Evolutionary conservation across 2,113 vertebrate species (phyloP).

Genomic region (Cyanoramphus novaezelandiae): DNA sequence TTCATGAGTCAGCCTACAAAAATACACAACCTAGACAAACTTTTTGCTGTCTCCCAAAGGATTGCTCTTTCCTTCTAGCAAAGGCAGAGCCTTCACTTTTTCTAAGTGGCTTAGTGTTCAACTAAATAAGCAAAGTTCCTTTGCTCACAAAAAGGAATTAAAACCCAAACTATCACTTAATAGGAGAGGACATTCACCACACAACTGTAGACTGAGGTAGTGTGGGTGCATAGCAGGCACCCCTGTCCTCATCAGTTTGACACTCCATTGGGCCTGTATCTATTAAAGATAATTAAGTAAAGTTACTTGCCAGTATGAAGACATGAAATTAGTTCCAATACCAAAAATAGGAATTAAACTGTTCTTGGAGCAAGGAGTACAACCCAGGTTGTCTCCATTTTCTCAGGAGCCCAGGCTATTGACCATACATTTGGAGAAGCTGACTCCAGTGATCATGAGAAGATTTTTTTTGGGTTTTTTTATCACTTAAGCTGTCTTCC

Average conservation of each 20-base stretch:
- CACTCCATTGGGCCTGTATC: neutral
- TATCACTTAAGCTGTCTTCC: neutral
- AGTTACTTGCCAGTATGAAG: neutral
- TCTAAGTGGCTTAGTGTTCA: neutral
- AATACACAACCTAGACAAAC: neutral
- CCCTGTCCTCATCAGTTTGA: neutral
- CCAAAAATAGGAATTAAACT: neutral
- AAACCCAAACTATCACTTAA: neutral
- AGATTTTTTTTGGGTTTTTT: neutral
- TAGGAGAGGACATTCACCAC: neutral
- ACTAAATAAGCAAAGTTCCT: neutral
- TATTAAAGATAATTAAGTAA: neutral
- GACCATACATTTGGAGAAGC: neutral
- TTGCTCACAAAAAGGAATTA: neutral
- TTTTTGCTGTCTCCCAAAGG: neutral
- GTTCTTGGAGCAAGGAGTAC: neutral
- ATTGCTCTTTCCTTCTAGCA: neutral
- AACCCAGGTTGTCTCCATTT: neutral
- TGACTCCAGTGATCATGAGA: neutral
- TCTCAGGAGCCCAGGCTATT: neutral
- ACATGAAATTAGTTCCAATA: neutral
- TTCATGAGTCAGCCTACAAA: neutral
- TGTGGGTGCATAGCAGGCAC: neutral
- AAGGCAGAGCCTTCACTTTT: neutral
- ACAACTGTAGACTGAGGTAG: neutral